Evolutionary conservation across 2,888 invertebrate species (phyloP), one percentile per base, ranked within the genome.

Genomic region (Trissonchulus latispiculum): DNA sequence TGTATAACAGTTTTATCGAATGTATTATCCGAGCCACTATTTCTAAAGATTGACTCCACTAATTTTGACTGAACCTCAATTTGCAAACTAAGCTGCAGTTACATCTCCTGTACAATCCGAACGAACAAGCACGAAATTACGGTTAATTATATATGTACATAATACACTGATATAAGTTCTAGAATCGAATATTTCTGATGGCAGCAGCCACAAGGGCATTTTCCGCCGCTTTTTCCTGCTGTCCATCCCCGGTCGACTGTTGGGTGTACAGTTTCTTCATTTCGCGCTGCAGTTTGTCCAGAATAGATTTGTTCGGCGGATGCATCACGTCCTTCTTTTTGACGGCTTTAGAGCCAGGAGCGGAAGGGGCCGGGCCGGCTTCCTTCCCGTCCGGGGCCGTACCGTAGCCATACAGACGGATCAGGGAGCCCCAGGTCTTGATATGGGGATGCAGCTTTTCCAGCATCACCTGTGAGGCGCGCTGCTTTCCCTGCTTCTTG

Each of bases 381-480:
- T 73, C 68, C 61, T 68, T 66, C 69, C 33, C 35, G 31, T 67
- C 66, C n/a, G 23, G 31, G 66, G 62, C 37, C 28, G 74, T 61
- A 29, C 48, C 68, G 64, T 73, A 73, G 23, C 94, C 95, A 84
- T 97, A 97, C 37, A 97, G 87, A 0, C 95, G 89, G 15, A 97
- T 85, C 66, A 97, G 87, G 0, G 95, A 93, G 72, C 96, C 96
- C 94, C 96, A 96, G 1, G 91, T 93, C 35, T 88, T 89, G 72
- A 97, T 91, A 83, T 95, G 93, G 0, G 97, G 96, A 86, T 97
- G 97, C 36, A 99, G 86, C 71, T 90, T 89, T 89, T 92, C 91
- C 67, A 97, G 85, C 78, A 97, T 93, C 8, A 91, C 90, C 85
- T 99, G 97, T 1, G 96, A 92, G 29, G 97, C 97, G 78, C 91